Evolutionary conservation across 1,140 invertebrate genomes (phyloP).

Genomic region (Magallana angulata): DNA sequence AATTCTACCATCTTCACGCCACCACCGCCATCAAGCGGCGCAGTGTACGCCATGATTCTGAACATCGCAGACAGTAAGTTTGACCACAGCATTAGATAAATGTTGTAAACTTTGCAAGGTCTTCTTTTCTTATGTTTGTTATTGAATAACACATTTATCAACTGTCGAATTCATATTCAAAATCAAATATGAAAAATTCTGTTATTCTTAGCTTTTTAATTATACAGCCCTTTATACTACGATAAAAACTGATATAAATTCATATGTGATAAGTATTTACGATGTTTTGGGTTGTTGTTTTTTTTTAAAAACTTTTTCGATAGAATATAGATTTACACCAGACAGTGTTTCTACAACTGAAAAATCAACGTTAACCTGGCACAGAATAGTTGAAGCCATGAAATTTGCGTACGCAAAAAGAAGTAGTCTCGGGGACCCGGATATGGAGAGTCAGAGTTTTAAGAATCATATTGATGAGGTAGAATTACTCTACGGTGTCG

Average conservation of each 20-base stretch:
- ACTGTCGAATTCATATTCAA: no score
- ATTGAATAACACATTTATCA: no score
- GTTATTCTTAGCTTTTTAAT: no score
- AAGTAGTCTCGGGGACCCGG: conserved; percentile 90
- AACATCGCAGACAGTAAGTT: conserved; percentile 86
- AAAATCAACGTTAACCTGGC: conserved; percentile 84
- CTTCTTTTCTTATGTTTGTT: no score
- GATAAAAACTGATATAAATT: no score
- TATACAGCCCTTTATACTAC: no score
- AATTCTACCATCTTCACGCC: conserved; percentile 85
- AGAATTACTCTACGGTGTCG: not conserved
- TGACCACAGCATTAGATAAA: no score
- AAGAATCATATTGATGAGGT: conserved; percentile 42
- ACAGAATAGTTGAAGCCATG: conserved; percentile 92
- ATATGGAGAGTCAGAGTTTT: conserved; percentile 79
- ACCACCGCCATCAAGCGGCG: conserved; percentile 90
- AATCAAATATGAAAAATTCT: no score
- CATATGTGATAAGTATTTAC: no score
- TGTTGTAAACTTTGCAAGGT: no score
- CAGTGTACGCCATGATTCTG: conserved; percentile 89
- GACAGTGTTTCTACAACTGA: conserved; percentile 86
- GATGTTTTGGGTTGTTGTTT: no score
- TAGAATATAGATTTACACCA: conserved; percentile 92
- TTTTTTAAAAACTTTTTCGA: no score
- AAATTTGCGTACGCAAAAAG: conserved; percentile 94